phyloP scores from a whole-genome alignment of 2,797 vertebrate species.

The Scyliorhinus canicula region DNA sequence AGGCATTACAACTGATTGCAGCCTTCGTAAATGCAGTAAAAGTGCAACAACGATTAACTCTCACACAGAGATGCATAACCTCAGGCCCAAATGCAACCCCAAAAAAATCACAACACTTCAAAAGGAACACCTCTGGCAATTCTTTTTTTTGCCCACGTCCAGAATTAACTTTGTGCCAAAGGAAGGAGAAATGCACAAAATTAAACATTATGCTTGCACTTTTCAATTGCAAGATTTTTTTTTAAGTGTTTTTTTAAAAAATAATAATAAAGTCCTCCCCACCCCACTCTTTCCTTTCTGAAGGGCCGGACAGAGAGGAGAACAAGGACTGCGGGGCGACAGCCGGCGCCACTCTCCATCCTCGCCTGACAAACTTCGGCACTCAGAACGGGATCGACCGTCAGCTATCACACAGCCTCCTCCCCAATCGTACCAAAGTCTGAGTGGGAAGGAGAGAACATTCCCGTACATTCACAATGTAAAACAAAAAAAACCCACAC shows the following conservation, averaged over 20 bases:
- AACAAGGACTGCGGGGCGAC: slow-evolving; percentile 13
- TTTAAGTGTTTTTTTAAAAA: too few relatives aligned
- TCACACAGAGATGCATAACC: background rate
- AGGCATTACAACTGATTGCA: background rate
- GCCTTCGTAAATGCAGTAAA: background rate
- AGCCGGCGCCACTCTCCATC: background rate
- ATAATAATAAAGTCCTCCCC: background rate
- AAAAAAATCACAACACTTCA: background rate
- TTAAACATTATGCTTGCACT: background rate
- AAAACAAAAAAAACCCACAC: background rate
- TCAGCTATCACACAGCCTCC: background rate
- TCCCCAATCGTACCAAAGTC: background rate
- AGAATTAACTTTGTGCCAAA: background rate
- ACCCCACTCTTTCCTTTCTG: background rate
- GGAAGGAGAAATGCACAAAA: background rate
- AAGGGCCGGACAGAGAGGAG: background rate
- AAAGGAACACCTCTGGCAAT: background rate
- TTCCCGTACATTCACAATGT: background rate
- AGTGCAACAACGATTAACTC: background rate
- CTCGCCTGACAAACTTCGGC: background rate
- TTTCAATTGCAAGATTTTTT: background rate
- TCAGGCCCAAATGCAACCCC: background rate
- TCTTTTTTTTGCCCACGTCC: background rate
- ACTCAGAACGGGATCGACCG: background rate
- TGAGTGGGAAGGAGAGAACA: background rate